These are phyloP conservation scores for Microctenopoma stevenorrisi DNA, from an alignment of 2,797 vertebrate genomes.

Conservation along the genomic window DNA sequence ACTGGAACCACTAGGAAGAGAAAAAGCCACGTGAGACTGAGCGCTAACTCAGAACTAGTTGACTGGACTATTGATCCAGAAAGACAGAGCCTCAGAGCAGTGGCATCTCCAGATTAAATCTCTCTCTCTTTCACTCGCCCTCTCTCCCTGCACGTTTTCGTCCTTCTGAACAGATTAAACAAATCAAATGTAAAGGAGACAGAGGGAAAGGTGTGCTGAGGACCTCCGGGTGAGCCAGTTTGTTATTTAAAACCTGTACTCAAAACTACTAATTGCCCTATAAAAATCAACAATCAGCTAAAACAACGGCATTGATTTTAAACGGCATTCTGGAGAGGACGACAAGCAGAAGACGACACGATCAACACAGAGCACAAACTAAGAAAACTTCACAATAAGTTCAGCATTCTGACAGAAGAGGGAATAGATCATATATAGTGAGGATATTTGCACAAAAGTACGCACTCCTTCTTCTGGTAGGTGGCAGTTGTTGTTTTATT, in stretches of 20 bases:
- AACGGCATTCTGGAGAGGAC: neutral
- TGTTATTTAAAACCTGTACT: neutral
- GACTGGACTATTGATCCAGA: conserved; percentile 66
- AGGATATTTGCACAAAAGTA: neutral
- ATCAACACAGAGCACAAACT: neutral
- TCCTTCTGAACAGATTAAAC: conserved; percentile 26
- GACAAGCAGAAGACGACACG: neutral
- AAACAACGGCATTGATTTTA: neutral
- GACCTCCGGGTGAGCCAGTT: neutral
- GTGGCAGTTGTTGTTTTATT: conserved; percentile 2
- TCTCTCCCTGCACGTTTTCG: conserved; percentile 1
- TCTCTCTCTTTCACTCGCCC: conserved; percentile 1
- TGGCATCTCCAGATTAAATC: conserved; percentile 36
- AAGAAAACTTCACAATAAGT: conserved; percentile 1
- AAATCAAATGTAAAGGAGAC: conserved; percentile 31
- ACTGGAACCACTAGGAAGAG: conserved; percentile 30
- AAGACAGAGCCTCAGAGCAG: conserved; percentile 29
- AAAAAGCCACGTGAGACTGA: conserved; percentile 31
- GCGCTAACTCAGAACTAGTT: conserved; percentile 35
- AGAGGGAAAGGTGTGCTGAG: conserved; percentile 3
- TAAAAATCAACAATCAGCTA: neutral
- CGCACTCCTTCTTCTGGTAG: neutral
- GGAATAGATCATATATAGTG: neutral
- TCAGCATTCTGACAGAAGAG: neutral
- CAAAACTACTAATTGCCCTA: neutral